These are phyloP conservation scores for Monomorium pharaonis DNA, from an alignment of 1,140 invertebrate species.

Conservation along the genomic window DNA sequence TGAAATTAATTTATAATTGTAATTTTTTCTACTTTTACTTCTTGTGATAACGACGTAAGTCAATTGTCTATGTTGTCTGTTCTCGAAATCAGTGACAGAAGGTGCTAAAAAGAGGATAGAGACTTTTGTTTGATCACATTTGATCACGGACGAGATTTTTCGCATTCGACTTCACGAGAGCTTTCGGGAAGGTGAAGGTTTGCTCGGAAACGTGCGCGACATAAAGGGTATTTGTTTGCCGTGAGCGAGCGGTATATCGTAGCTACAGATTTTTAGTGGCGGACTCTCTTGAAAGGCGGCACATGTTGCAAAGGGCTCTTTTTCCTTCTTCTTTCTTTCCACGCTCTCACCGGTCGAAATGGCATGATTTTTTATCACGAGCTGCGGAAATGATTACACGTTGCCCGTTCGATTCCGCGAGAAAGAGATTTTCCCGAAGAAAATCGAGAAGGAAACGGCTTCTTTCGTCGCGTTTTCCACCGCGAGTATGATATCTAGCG, in stretches of 20 bases:
- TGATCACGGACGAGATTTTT: background rate
- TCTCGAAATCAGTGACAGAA: background rate
- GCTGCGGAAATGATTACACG: conserved; percentile 29
- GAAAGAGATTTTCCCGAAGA: background rate
- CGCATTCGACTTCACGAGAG: background rate
- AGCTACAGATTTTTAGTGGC: conserved; percentile 36
- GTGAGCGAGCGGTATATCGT: background rate
- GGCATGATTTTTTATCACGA: conserved; percentile 39
- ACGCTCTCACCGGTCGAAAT: background rate
- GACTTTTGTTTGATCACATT: background rate
- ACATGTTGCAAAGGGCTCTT: conserved; percentile 32
- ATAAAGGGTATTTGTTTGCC: conserved; percentile 44
- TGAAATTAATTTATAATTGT: background rate
- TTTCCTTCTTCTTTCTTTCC: background rate
- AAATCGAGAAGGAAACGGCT: background rate
- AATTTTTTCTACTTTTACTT: background rate
- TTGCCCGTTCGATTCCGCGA: conserved; percentile 22
- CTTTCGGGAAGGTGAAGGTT: background rate
- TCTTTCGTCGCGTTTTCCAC: background rate
- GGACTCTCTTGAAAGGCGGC: background rate
- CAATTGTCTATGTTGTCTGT: background rate
- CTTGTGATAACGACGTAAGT: background rate
- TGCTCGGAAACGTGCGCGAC: conserved; percentile 10
- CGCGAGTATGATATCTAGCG: background rate
- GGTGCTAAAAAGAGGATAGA: background rate